Evolutionary conservation across 2,797 vertebrate species (phyloP), one percentile per base, ranked within the genome.

Genomic region (Rhynchotus rufescens): DNA sequence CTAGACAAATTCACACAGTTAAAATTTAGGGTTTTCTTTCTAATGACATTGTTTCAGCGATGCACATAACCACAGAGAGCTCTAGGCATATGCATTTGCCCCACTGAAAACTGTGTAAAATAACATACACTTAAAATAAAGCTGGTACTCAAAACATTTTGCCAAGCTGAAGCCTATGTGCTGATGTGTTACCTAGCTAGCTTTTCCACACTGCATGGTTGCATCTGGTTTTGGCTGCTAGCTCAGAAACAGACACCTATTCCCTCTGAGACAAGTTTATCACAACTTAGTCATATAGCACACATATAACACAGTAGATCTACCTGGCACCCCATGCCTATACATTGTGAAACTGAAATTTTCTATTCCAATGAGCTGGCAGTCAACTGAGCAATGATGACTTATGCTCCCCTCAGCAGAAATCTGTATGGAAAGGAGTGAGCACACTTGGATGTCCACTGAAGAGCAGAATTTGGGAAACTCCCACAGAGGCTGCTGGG

Each of bases 101-200:
- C 64, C 80, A 42, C 32, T 74, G 65, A 84, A 92, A 89, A 67
- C 62, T 57, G 40, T 57, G 51, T 61, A 42, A 38, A 79, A 87
- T 85, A 71, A 84, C 60, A 79, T 32, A 38, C 28, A 75, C 59
- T 67, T 80, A 47, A 86, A 83, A 45, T 86, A 75, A 93, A 85
- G 32, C n/a, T 49, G 49, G 40, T 81, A 76, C 44, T 83, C 60
- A 83, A 67, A 90, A 67, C 67, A 57, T 64, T 94, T 89, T 87
- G 75, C 71, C 88, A 88, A 90, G 44, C 42, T 65, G 51, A 68
- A 88, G 60, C 26, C 62, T 83, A n/a, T n/a, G 52, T 90, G 60
- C 44, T 89, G 82, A 89, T 71, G 52, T 84, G 83, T 94, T 90
- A 73, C 71, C 57, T 64, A 72, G 76, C 67, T 88, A 67, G 61